Percentiles rank a stretch among this genome's conserved stretches.
Evolutionary conservation across 2,113 vertebrate species (phyloP).

Genomic region (Haemorhous mexicanus): DNA sequence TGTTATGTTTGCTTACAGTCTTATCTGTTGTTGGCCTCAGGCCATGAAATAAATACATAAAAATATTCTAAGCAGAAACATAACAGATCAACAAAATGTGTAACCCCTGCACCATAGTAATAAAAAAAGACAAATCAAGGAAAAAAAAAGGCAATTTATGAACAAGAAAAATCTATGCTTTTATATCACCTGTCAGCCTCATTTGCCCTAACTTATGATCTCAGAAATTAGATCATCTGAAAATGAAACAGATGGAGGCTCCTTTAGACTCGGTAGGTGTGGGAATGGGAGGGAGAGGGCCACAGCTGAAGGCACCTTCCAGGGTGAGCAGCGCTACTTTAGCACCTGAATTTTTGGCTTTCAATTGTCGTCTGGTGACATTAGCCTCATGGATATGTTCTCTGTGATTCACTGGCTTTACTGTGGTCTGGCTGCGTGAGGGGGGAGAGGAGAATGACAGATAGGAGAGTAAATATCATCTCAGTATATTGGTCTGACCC

Average conservation of each 20-base stretch:
- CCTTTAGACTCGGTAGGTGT: not conserved
- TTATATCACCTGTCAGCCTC: not conserved
- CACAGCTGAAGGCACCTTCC: not conserved
- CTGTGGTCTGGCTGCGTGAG: not conserved
- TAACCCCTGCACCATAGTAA: not conserved
- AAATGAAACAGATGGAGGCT: not conserved
- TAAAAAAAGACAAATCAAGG: not conserved
- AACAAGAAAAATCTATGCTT: not conserved
- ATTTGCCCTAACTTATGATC: not conserved
- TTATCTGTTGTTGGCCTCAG: not conserved
- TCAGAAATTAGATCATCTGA: not conserved
- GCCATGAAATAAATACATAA: not conserved
- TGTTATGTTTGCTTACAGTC: not conserved
- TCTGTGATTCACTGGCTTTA: not conserved
- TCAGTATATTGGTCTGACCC: not conserved
- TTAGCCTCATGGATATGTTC: fast-evolving
- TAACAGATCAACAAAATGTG: not conserved
- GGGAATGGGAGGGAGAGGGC: not conserved
- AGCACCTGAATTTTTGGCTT: not conserved
- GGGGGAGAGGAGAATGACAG: not conserved
- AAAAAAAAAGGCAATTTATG: not conserved
- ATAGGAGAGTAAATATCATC: not conserved
- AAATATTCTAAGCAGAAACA: not conserved
- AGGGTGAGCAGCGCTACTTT: not conserved
- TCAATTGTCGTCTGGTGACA: not conserved